phyloP scores from a whole-genome alignment of 2,113 vertebrate genomes.

The Rhinolophus ferrumequinum region DNA sequence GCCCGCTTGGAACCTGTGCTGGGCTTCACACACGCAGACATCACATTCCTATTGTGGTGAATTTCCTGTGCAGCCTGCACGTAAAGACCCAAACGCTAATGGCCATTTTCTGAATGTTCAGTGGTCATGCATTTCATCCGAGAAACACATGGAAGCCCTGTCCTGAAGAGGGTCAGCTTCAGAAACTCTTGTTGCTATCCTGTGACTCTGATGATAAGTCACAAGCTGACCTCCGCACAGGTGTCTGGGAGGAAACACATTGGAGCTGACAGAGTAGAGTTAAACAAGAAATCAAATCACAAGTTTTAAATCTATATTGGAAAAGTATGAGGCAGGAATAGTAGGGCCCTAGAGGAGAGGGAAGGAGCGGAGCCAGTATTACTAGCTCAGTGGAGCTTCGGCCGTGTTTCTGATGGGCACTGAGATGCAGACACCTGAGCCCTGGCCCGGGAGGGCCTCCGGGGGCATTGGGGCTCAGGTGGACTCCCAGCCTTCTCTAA shows the following conservation, averaged over 20 bases:
- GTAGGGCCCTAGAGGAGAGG: background rate
- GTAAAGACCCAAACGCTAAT: background rate
- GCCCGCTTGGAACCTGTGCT: background rate
- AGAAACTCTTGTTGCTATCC: constrained; percentile 70
- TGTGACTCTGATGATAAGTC: constrained; percentile 77
- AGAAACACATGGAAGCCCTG: background rate
- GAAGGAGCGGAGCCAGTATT: background rate
- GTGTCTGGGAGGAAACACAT: constrained; percentile 67
- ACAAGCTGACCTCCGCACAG: constrained; percentile 63
- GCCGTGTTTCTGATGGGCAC: background rate
- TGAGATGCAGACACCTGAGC: background rate
- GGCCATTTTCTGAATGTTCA: background rate
- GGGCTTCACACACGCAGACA: background rate
- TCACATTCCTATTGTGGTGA: background rate
- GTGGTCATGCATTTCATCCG: background rate
- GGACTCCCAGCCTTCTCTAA: constrained; percentile 5
- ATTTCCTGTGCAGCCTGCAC: background rate
- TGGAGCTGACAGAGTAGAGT: constrained; percentile 51
- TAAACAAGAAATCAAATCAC: constrained; percentile 76
- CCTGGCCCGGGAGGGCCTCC: background rate
- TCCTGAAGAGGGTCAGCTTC: constrained; percentile 64
- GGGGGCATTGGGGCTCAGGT: background rate
- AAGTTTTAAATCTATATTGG: constrained; percentile 14
- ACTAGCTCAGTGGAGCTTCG: background rate
- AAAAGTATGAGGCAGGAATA: background rate